Conservation (phyloP, 2,888 invertebrate species). For the Lasioglossum pauxillum region DNA sequence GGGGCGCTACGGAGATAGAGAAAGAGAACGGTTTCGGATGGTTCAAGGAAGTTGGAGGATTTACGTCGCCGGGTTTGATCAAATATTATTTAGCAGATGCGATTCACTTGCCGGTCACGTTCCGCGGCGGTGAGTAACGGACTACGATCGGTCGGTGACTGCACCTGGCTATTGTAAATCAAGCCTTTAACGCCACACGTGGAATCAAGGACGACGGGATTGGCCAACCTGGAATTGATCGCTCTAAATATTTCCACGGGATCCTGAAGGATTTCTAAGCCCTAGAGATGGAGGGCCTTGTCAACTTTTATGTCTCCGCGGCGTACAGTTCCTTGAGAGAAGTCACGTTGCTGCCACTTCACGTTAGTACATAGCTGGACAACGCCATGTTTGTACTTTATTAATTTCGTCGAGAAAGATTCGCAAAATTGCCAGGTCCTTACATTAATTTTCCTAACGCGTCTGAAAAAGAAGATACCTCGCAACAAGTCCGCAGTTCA, state of each 20-base stretch:
- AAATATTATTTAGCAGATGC: conserved; percentile 48
- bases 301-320: not conserved
- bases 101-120: conserved; percentile 50
- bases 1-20: not conserved
- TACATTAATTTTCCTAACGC: not conserved
- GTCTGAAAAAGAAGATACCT: not conserved
- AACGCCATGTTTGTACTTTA: not conserved
- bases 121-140: conserved; percentile 31
- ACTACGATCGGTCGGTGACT: conserved; percentile 25
- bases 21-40: not conserved
- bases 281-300: not conserved
- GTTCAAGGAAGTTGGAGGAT: not conserved
- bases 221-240: conserved; percentile 1
- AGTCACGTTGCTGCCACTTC: conserved; percentile 3
- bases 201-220: not conserved
- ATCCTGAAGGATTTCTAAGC: conserved; percentile 17
- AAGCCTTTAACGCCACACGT: not conserved
- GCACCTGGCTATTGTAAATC: conserved; percentile 31
- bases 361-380: not conserved
- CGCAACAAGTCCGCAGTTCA: not conserved
- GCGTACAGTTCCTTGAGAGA: not conserved
- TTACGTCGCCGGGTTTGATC: conserved; percentile 17
- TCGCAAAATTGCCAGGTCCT: too few species aligned
- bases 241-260: conserved; percentile 1
- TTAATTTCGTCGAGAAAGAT: not conserved